Conservation (phyloP, 2,113 vertebrate species). For the Cnemophilus loriae region DNA sequence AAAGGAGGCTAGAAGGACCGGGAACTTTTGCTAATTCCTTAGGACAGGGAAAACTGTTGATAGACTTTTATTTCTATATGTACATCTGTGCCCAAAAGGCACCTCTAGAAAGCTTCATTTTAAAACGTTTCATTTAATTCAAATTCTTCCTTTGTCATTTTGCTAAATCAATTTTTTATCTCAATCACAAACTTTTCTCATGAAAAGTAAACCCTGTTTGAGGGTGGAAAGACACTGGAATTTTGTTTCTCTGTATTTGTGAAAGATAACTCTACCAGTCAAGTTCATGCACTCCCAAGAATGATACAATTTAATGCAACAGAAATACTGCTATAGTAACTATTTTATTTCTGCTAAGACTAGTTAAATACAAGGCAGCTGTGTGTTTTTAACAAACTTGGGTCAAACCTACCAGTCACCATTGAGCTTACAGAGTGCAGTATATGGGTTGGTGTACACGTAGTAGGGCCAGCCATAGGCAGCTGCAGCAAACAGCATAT, state of each 20-base stretch:
- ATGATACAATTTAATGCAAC: neutral
- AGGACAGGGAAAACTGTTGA: neutral
- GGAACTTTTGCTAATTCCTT: neutral
- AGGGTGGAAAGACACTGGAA: neutral
- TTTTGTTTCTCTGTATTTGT: neutral
- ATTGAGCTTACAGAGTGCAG: slow-evolving; percentile 85
- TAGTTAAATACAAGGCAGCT: neutral
- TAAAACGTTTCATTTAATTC: neutral
- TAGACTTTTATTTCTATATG: neutral
- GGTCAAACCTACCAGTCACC: slow-evolving; percentile 83
- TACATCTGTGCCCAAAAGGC: neutral
- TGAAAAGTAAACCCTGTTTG: neutral
- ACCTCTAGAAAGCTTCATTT: neutral
- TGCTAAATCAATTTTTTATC: neutral
- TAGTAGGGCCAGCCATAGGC: slow-evolving; percentile 96
- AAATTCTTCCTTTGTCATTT: neutral
- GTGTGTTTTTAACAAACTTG: neutral
- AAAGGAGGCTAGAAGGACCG: neutral
- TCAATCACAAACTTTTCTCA: neutral
- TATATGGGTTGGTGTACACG: slow-evolving; percentile 83
- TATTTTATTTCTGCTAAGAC: neutral
- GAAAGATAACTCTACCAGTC: neutral
- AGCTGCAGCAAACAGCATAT: slow-evolving; percentile 89
- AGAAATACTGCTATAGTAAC: neutral
- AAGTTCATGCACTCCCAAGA: neutral